phyloP scores from a whole-genome alignment of 1,140 invertebrate species.

The Lucilia cuprina region DNA sequence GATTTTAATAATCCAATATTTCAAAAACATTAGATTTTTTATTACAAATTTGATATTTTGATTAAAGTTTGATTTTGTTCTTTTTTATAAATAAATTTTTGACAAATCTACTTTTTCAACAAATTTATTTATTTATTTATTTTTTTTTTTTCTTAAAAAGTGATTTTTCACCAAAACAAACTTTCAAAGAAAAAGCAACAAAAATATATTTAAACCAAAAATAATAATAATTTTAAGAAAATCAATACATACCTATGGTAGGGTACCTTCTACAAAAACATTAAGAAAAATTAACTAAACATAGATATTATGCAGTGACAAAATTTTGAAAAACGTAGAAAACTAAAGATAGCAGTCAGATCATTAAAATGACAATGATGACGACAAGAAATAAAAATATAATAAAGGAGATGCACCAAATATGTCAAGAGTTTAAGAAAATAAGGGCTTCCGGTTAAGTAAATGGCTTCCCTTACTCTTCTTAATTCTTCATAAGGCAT shows the following conservation, averaged over 20 bases:
- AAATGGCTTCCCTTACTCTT: conserved; percentile 4
- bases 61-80: no score
- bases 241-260: not conserved
- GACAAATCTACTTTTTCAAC: no score
- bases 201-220: no score
- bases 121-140: no score
- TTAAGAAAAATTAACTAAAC: not conserved
- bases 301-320: conserved; percentile 1
- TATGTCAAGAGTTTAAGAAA: conserved; percentile 10
- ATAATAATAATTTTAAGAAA: no score
- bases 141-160: no score
- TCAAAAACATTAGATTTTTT: no score
- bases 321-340: not conserved
- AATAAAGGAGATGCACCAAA: not conserved
- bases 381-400: not conserved
- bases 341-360: not conserved
- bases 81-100: no score
- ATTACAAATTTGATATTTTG: no score
- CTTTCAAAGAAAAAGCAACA: no score
- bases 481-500: not conserved
- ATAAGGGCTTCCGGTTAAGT: conserved; percentile 1
- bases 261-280: not conserved
- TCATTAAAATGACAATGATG: conserved; percentile 8
- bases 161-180: no score
- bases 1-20: no score